Evolutionary conservation across 1,140 invertebrate species (phyloP), one percentile per base, ranked within the genome.

Genomic region (Nephila pilipes): DNA sequence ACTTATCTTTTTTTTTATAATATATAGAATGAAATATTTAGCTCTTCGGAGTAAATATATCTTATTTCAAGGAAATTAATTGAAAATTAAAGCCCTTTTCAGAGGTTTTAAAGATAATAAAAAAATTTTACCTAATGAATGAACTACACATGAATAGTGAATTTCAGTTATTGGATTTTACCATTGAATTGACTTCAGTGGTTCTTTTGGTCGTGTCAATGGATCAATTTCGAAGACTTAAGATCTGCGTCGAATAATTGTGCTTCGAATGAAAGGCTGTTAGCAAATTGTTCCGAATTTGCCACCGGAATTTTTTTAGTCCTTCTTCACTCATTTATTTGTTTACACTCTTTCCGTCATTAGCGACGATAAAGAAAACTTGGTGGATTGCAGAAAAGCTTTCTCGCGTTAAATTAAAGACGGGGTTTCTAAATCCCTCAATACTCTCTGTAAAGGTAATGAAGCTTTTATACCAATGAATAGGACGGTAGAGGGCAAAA

Each of bases 211-310:
- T 20, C 79, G 20, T 63, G 29, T 38, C 89, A 8, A 18, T 6
- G 32, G 58, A 83, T 60, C 79, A 91, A 25, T 91, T 91, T 83
- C 79, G 25, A 55, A 46, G 75, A 38, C 46, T 91, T 38, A 91
- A 91, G 89, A 75, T 80, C 32, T 80, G 69, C 29, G 57, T 25
- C n/a, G 58, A 83, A 83, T 91, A 91, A 83, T 91, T 83, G 89
- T 83, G 57, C 79, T 60, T 46, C 25, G 18, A 54, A 55, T 83
- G 88, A 80, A 90, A 90, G 75, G 36, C 88, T 90, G 65, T 90
- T 80, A 90, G 65, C 88, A 90, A 90, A 90, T 90, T 80, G 88
- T 80, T 90, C 88, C 88, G 69, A 90, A 90, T 90, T 90, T 90
- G 18, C 63, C 58, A 25, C 29, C 57, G 32, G 25, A 81, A 55